phyloP scores from a whole-genome alignment of 2,888 invertebrate genomes.

The Eupithecia insigniata region DNA sequence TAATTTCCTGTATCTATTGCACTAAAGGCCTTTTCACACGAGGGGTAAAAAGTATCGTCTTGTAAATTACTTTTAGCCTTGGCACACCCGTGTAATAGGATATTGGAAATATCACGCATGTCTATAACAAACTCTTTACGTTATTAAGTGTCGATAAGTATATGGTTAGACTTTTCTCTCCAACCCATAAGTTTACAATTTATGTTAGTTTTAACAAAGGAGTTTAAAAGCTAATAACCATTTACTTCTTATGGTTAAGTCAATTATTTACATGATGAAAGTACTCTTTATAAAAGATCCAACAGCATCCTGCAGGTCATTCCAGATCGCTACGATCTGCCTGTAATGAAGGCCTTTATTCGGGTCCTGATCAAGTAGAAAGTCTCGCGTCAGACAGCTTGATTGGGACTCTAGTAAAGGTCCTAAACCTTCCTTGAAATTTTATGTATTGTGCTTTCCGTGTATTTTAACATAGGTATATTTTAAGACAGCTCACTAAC shows the following conservation, averaged over 20 bases:
- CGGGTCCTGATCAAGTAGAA: no score
- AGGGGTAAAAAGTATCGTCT: neutral
- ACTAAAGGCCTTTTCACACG: neutral
- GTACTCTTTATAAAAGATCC: no score
- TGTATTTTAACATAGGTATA: no score
- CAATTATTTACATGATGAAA: no score
- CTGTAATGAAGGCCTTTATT: no score
- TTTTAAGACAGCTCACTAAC: no score
- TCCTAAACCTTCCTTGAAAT: no score
- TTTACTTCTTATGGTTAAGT: neutral
- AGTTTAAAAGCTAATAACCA: neutral
- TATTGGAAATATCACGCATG: conserved; percentile 18
- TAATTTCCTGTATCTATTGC: neutral
- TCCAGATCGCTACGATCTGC: no score
- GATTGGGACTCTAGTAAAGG: no score
- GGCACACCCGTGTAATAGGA: conserved; percentile 18
- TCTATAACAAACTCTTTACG: conserved; percentile 24
- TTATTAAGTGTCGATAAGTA: conserved; percentile 15
- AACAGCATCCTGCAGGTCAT: no score
- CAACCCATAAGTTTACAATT: neutral
- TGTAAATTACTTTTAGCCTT: neutral
- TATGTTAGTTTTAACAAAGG: neutral
- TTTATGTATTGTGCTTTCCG: no score
- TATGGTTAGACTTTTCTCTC: neutral
- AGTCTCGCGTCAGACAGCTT: no score